phyloP scores from a whole-genome alignment of 1,140 invertebrate species.

The Lasioglossum baleicum region DNA sequence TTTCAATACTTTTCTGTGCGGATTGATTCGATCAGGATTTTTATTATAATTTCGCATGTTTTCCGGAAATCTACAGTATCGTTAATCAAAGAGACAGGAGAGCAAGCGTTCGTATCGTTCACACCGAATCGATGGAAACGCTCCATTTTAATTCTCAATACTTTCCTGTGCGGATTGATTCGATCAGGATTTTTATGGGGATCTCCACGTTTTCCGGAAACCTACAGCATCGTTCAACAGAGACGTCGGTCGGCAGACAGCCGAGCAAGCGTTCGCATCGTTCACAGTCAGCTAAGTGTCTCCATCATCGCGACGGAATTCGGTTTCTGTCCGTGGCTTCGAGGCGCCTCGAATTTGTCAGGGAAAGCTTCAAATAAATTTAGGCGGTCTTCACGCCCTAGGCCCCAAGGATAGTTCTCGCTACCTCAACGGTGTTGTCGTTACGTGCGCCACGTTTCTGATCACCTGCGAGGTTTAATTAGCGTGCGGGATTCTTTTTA shows the following conservation, averaged over 20 bases:
- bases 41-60: no score
- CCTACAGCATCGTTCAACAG: constrained; percentile 3
- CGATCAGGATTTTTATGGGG: no score
- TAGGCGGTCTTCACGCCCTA: not conserved
- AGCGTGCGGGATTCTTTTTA: no score
- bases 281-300: constrained; percentile 49
- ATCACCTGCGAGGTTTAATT: no score
- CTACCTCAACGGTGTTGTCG: not conserved
- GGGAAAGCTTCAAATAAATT: constrained; percentile 44
- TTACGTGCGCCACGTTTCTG: no score
- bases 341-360: constrained; percentile 46
- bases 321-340: constrained; percentile 22
- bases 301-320: constrained; percentile 48
- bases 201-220: no score
- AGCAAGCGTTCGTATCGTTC: no score
- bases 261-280: constrained; percentile 29
- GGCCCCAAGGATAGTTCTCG: not conserved
- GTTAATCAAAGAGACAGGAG: no score
- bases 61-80: not conserved
- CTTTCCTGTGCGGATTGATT: not conserved
- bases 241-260: constrained; percentile 18
- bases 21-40: no score
- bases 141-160: not conserved
- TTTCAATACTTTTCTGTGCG: not conserved
- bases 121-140: constrained; percentile 1